phyloP scores from a whole-genome alignment of 1,140 invertebrate genomes.

The Cepaea nemoralis region DNA sequence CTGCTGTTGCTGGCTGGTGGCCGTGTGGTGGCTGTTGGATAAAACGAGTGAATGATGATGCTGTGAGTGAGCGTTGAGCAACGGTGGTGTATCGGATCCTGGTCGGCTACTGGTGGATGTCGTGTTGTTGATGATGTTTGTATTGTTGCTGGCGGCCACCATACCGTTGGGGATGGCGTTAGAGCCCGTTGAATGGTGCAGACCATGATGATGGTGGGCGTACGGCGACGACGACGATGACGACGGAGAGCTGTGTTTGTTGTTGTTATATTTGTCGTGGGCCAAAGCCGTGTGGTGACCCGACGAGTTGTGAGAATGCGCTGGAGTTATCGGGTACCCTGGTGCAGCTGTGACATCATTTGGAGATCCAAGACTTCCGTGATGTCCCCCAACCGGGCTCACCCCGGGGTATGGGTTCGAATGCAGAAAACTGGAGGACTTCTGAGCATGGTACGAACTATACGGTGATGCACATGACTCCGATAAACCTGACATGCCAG shows the following conservation, averaged over 20 bases:
- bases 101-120: not conserved
- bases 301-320: slow-evolving; percentile 26
- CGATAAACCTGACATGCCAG: slow-evolving; percentile 16
- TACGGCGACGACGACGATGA: slow-evolving; percentile 25
- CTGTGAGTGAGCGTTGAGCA: slow-evolving; percentile 18
- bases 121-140: not conserved
- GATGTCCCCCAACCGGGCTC: slow-evolving; percentile 13
- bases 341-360: slow-evolving; percentile 15
- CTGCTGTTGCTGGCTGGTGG: not conserved
- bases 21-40: slow-evolving; percentile 12
- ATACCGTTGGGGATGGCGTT: not conserved
- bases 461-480: slow-evolving; percentile 24
- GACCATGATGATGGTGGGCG: slow-evolving; percentile 11
- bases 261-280: slow-evolving; percentile 35
- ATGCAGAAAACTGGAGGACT: slow-evolving; percentile 22
- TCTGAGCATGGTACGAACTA: slow-evolving; percentile 19
- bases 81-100: not conserved
- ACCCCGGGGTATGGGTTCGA: slow-evolving; percentile 13
- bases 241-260: slow-evolving; percentile 14
- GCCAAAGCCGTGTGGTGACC: slow-evolving; percentile 11
- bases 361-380: slow-evolving; percentile 15
- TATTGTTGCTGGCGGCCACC: not conserved
- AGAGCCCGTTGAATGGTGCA: not conserved
- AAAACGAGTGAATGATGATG: slow-evolving; percentile 17
- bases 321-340: slow-evolving; percentile 26